A percentile compares a stretch with the other conserved stretches of the same genome.
Conservation (phyloP, 2,797 vertebrate species). For the Melanotaenia boesemani region DNA sequence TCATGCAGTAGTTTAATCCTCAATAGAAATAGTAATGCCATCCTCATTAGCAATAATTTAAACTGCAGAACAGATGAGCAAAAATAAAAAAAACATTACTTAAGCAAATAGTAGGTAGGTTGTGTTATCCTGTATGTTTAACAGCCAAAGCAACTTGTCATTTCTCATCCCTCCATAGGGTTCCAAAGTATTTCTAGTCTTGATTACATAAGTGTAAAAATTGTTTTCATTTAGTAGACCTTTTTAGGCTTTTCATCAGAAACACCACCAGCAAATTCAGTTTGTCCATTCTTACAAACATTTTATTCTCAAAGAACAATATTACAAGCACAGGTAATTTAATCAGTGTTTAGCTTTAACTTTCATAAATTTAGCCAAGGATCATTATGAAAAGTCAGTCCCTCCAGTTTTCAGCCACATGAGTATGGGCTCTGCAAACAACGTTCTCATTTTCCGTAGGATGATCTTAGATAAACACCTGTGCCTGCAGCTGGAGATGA, state of each 20-base stretch:
- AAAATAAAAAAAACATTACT: too few relatives aligned
- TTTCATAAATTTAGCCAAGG: constrained; percentile 26
- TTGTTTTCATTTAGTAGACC: constrained; percentile 32
- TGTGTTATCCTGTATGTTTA: neutral
- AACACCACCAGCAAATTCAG: constrained; percentile 1
- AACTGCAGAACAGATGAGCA: neutral
- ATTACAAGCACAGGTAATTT: too few relatives aligned
- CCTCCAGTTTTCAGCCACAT: constrained; percentile 24
- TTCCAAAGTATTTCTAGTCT: neutral
- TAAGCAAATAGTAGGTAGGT: too few relatives aligned
- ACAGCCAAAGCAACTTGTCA: neutral
- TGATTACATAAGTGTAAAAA: constrained; percentile 16
- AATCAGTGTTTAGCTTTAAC: constrained; percentile 49
- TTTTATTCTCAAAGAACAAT: neutral
- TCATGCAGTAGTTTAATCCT: neutral
- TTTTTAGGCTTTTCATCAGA: constrained; percentile 27
- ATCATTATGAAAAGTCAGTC: constrained; percentile 13
- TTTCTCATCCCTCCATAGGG: neutral
- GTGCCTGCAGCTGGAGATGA: constrained; percentile 31
- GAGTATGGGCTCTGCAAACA: constrained; percentile 2
- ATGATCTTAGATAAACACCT: constrained; percentile 44
- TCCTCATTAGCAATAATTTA: neutral
- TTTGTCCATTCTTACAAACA: constrained; percentile 19
- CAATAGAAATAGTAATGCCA: too few relatives aligned
- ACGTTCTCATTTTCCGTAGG: constrained; percentile 48